Evolutionary conservation across 2,888 invertebrate genomes (phyloP), one percentile per base, ranked within the genome.

Genomic region (Carterocephalus palaemon): DNA sequence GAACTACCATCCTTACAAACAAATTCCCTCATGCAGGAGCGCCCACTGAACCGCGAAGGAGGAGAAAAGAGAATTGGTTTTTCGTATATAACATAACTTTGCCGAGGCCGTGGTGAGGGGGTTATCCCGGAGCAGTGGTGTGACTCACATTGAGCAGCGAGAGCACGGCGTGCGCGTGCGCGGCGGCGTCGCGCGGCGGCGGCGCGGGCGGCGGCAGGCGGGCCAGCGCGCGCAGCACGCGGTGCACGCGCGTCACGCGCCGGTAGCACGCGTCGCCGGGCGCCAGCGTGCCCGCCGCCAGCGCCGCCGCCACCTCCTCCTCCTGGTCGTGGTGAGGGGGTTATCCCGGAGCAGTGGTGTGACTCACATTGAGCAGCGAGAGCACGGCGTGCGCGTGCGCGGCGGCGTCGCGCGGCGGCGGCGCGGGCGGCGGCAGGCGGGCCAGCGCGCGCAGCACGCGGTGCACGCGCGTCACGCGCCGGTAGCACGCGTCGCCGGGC

Each of bases 221-320:
- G 24, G 70, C 67, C 31, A 75, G 64, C 23, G 68, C 70, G 1
- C 57, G 58, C 63, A 80, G 62, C 57, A 73, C 67, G 47, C 72
- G 71, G n/a, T 5, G 0, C 6, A 50, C 50, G 45, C 70, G 59
- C 29, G 75, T 57, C 53, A 70, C 83, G 60, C 80, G 81, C 3
- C 84, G 75, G 70, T 67, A 82, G 61, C 68, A 73, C 62, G 63
- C 75, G 68, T 84, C 85, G 4, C 62, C 50, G 1, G 83, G 63
- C 0, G 77, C 51, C 54, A 85, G 72, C 13, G 29, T 13, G 16
- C 29, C 8, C 29, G 16, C 48, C 39, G 36, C 10, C 9, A 33
- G 33, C 7, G 75, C 72, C n/a, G 51, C 91, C 36, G 88, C 87
- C 17, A 94, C 62, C 46, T 64, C 71, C 17, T 61, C 59, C 38